Conservation (phyloP, 2,797 vertebrate species). For the Megaceryle alcyon region DNA sequence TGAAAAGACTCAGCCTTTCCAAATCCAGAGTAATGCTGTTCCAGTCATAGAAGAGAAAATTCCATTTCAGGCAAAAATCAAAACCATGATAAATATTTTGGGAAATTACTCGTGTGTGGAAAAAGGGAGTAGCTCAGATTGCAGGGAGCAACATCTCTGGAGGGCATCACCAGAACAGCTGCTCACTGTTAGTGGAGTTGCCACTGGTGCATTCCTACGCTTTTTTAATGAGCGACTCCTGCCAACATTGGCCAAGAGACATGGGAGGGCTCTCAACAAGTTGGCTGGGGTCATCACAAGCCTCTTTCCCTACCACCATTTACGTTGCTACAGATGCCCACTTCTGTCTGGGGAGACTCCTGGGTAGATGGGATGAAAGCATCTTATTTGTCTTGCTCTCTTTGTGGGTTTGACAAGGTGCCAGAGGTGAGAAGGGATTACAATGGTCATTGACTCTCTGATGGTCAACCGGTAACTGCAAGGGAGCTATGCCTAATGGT, state of each 20-base stretch:
- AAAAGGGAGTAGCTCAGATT: constrained; percentile 46
- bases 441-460: rapidly evolving
- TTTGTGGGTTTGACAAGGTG: neutral
- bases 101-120: constrained; percentile 1
- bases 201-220: constrained; percentile 9
- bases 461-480: neutral
- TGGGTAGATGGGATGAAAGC: neutral
- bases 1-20: neutral
- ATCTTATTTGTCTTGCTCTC: neutral
- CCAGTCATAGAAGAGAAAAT: constrained; percentile 7
- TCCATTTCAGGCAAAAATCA: constrained; percentile 27
- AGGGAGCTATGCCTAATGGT: neutral
- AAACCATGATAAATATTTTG: constrained; percentile 30
- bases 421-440: neutral
- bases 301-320: neutral
- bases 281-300: neutral
- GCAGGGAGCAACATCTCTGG: constrained; percentile 8
- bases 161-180: constrained; percentile 41
- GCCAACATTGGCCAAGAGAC: neutral
- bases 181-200: neutral
- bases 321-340: neutral
- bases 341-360: neutral
- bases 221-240: neutral
- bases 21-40: neutral
- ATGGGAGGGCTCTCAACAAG: rapidly evolving